Base-by-base conservation (phyloP, 2,113 vertebrate genomes). In the Apodemus sylvaticus region DNA sequence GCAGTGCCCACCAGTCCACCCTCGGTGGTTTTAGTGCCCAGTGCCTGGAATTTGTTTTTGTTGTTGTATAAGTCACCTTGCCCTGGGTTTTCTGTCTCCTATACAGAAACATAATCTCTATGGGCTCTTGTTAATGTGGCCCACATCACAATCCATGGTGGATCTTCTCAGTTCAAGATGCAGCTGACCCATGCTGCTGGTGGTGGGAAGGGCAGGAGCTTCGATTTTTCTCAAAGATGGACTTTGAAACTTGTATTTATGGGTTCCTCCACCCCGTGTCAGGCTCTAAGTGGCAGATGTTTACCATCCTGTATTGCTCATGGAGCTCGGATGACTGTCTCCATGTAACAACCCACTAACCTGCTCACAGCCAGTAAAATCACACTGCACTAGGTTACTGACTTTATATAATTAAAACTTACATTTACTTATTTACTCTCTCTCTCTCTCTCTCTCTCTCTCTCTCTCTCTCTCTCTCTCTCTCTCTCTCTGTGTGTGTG, bases 41-140 rank as follows among this genome's bases (percentile, higher is more conserved):
- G n/a, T 24, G 7, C 29, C 34, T 83, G 19, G 34, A 53, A 24
- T 74, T 88, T 60, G 39, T 39, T 86, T 45, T 92, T 51, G 68
- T 90, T 13, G 1, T 73, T 83, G 36, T 19, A 0, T 53, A 39
- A 86, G 51, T 89, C 58, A 58, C 31, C 68, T 66, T 91, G 58
- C 29, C 10, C 53, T 64, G 48, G 36, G 74, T 74, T 92, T 88
- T 74, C 70, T 90, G 62, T 70, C 64, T 83, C 39, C 89, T 39
- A 0, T 34, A 86, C 55, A 64, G 48, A 83, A 58, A 83, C 39
- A 39, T 12, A 31, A 71, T 48, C 11, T 34, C 36, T 14, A 26
- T 64, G 58, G 45, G 24, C 24, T 89, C 45, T 70, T 87, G 51
- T 39, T 42, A 55, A 90, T 12, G 39, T 79, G 86, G 58, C 58